Conservation (phyloP, 2,888 invertebrate genomes). For the Aphodius granarius region DNA sequence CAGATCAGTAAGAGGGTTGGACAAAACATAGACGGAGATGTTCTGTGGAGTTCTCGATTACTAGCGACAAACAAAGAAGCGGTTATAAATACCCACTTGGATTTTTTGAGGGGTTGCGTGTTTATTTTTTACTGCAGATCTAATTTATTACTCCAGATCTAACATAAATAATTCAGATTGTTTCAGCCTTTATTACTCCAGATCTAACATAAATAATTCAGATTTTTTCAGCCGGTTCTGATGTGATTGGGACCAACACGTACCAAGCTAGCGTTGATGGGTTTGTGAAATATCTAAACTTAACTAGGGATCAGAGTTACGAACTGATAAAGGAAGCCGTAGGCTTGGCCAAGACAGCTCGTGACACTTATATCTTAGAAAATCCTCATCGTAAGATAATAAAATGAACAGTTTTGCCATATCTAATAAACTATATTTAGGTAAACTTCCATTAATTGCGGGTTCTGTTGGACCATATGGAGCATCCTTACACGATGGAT, state of each 20-base stretch:
- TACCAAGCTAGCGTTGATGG: slow-evolving; percentile 82
- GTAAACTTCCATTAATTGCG: slow-evolving; percentile 63
- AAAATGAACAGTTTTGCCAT: too few relatives aligned
- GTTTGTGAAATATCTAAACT: slow-evolving; percentile 69
- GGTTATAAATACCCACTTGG: slow-evolving; percentile 74
- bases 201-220: slow-evolving; percentile 15
- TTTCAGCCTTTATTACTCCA: slow-evolving; percentile 56
- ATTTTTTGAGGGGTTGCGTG: slow-evolving; percentile 76
- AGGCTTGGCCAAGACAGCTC: slow-evolving; percentile 69
- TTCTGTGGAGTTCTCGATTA: slow-evolving; percentile 81
- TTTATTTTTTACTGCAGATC: slow-evolving; percentile 2
- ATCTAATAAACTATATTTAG: too few relatives aligned
- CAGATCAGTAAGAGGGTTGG: slow-evolving; percentile 73
- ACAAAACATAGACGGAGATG: slow-evolving; percentile 74
- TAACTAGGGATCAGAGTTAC: slow-evolving; percentile 65
- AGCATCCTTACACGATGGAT: slow-evolving; percentile 82
- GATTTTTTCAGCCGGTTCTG: slow-evolving; percentile 71
- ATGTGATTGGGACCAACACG: slow-evolving; percentile 80
- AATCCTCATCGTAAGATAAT: slow-evolving; percentile 48
- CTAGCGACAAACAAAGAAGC: slow-evolving; percentile 74
- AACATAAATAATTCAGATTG: not conserved
- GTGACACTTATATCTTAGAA: slow-evolving; percentile 61
- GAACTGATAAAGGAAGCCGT: slow-evolving; percentile 72
- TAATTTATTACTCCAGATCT: too few relatives aligned
- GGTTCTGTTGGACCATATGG: slow-evolving; percentile 91